Evolutionary conservation across 2,888 invertebrate genomes (phyloP).

Genomic region (Melanotus villosus): DNA sequence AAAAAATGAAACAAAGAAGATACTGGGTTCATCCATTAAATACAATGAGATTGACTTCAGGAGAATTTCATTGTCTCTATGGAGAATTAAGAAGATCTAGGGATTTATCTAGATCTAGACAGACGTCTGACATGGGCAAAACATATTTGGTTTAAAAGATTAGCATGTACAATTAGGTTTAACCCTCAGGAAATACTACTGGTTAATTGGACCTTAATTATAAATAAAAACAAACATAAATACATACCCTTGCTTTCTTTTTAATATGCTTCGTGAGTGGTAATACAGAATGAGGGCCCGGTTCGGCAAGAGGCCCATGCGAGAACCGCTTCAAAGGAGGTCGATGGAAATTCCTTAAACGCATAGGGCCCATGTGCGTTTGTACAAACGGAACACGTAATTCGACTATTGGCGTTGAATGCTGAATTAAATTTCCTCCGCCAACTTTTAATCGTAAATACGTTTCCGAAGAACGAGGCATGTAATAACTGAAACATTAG

Average conservation of each 20-base stretch:
- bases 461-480: slow-evolving; percentile 88
- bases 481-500: slow-evolving; percentile 85
- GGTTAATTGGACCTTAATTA: too few species aligned
- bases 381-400: slow-evolving; percentile 95
- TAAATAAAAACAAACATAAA: not conserved
- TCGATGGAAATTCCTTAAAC: slow-evolving; percentile 93
- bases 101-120: too few species aligned
- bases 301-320: slow-evolving; percentile 82
- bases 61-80: too few species aligned
- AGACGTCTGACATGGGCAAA: too few species aligned
- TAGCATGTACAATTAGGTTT: too few species aligned
- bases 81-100: too few species aligned
- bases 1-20: too few species aligned
- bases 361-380: slow-evolving; percentile 88
- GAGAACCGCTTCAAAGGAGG: slow-evolving; percentile 90
- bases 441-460: slow-evolving; percentile 88
- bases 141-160: too few species aligned
- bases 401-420: slow-evolving; percentile 98
- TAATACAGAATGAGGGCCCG: slow-evolving; percentile 85
- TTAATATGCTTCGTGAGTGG: slow-evolving; percentile 92
- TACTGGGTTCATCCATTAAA: too few species aligned
- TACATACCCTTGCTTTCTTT: slow-evolving; percentile 85
- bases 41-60: too few species aligned
- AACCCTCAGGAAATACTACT: too few species aligned
- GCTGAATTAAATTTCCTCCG: slow-evolving; percentile 93